Percentiles rank a stretch among this genome's conserved stretches.
Conservation (phyloP, 2,113 vertebrate genomes). For the Sinocyclocheilus grahami region DNA sequence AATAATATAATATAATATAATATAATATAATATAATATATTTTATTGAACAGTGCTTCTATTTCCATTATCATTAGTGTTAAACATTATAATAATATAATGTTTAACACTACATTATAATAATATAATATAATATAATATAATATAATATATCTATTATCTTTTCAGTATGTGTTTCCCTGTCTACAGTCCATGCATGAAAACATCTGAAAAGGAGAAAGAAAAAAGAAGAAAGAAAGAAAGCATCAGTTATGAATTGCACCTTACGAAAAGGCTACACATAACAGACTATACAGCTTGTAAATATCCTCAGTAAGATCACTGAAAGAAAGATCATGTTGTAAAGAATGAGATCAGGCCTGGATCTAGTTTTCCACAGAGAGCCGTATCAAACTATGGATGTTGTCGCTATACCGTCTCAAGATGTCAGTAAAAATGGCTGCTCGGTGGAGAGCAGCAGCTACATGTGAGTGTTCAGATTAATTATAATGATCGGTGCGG, state of each 20-base stretch:
- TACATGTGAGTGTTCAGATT: slow-evolving; percentile 17
- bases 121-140: too few relatives aligned
- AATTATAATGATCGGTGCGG: slow-evolving; percentile 1
- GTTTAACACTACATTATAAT: too few relatives aligned
- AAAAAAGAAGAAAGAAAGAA: neutral
- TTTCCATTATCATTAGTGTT: too few relatives aligned
- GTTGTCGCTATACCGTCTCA: neutral
- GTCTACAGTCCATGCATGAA: too few relatives aligned
- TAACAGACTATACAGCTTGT: neutral
- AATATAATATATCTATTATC: too few relatives aligned
- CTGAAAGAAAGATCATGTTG: neutral
- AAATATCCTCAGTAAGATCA: neutral
- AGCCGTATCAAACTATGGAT: neutral
- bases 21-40: too few relatives aligned
- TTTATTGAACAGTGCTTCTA: too few relatives aligned
- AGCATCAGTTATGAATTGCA: neutral
- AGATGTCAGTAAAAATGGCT: slow-evolving; percentile 31
- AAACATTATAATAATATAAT: too few relatives aligned
- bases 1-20: too few relatives aligned
- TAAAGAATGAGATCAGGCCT: neutral
- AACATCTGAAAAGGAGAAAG: too few relatives aligned
- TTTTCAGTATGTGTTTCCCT: too few relatives aligned
- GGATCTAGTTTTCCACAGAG: neutral
- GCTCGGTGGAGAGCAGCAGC: neutral
- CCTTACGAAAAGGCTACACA: neutral